Percentiles rank a stretch among this genome's conserved stretches.
Conservation (phyloP, 2,888 invertebrate genomes). For the Sarcophaga rosellei region DNA sequence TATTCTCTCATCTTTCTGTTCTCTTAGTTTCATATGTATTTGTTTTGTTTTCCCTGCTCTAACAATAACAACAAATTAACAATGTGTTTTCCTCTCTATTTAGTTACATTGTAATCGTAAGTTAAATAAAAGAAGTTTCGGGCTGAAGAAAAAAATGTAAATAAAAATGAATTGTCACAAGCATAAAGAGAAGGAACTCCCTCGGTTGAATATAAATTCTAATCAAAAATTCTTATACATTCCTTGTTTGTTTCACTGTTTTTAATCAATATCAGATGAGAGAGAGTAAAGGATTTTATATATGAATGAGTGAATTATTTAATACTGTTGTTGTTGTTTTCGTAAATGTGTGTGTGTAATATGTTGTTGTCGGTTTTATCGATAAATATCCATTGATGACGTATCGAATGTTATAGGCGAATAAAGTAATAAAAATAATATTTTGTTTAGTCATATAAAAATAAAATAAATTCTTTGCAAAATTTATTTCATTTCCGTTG, state of each 20-base stretch:
- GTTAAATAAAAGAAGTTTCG: constrained; percentile 4
- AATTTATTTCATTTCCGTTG: not conserved
- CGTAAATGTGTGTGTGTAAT: not conserved
- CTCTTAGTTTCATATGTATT: too few relatives aligned
- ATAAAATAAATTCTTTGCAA: not conserved
- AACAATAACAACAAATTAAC: not conserved
- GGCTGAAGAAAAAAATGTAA: not conserved
- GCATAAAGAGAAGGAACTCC: constrained; percentile 8
- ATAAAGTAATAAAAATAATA: not conserved
- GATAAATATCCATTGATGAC: not conserved
- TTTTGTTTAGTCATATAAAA: not conserved
- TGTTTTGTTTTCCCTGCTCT: constrained; percentile 59
- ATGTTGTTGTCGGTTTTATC: not conserved
- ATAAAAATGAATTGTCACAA: constrained; percentile 33
- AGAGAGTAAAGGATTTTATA: not conserved
- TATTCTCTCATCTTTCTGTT: constrained; percentile 17
- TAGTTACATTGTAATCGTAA: constrained; percentile 32
- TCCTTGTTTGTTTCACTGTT: constrained; percentile 3
- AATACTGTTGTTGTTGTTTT: not conserved
- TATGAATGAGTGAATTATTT: not conserved
- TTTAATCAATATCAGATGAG: constrained; percentile 35
- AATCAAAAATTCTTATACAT: constrained; percentile 31
- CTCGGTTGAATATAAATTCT: not conserved
- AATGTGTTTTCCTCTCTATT: constrained; percentile 22
- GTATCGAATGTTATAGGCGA: not conserved